phyloP scores from a whole-genome alignment of 2,797 vertebrate genomes.

The Sternotherus odoratus region DNA sequence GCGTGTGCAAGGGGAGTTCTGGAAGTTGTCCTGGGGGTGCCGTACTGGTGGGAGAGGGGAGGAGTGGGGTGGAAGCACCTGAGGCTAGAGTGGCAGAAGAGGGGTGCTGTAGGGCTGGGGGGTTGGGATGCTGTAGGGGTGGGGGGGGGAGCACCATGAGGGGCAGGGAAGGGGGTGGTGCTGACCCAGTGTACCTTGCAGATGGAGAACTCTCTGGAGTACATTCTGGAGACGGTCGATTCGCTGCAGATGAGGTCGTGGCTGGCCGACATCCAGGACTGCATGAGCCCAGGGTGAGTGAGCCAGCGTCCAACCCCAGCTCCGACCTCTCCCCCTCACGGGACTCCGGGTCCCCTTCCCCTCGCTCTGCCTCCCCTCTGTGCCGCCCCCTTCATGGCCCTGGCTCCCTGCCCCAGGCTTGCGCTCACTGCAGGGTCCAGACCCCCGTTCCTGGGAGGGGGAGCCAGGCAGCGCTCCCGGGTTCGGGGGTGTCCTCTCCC shows the following conservation, averaged over 20 bases:
- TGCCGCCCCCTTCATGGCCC: not conserved
- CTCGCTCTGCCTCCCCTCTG: too few relatives aligned
- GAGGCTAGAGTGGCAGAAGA: not conserved
- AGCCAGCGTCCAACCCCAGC: not conserved
- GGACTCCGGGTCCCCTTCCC: not conserved
- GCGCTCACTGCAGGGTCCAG: not conserved
- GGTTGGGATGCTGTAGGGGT: not conserved
- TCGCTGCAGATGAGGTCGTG: slow-evolving; percentile 92
- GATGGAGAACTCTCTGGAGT: slow-evolving; percentile 89
- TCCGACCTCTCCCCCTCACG: not conserved
- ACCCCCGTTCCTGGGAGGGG: too few relatives aligned
- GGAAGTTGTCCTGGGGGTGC: not conserved
- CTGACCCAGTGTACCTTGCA: slow-evolving; percentile 46
- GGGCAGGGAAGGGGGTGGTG: not conserved
- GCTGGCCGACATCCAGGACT: slow-evolving; percentile 92
- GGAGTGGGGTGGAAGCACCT: too few relatives aligned
- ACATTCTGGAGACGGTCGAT: slow-evolving; percentile 91
- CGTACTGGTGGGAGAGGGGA: not conserved
- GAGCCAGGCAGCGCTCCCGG: not conserved
- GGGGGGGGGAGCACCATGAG: not conserved
- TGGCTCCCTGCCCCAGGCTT: not conserved
- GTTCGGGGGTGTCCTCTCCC: not conserved
- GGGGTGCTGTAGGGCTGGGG: not conserved
- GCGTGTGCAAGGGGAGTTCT: not conserved
- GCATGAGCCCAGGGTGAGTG: slow-evolving; percentile 88